Percentiles rank a stretch among this genome's conserved stretches.
Conservation (phyloP, 2,797 vertebrate species). For the Clarias fuscus region DNA sequence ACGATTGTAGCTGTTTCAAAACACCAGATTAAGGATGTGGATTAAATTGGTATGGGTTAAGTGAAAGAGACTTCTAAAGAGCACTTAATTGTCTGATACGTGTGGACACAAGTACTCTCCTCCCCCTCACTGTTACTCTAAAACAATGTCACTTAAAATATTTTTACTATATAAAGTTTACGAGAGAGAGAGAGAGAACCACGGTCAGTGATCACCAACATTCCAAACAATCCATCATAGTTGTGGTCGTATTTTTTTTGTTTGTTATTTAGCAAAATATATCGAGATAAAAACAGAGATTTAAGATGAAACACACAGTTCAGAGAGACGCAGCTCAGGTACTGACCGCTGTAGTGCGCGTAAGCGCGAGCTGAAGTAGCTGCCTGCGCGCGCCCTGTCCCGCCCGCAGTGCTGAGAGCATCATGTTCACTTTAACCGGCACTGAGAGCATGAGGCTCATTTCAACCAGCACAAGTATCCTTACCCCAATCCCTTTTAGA, state of each 20-base stretch:
- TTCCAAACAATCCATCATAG: not conserved
- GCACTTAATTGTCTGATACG: not conserved
- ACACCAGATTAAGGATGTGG: not conserved
- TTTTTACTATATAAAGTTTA: too few species aligned
- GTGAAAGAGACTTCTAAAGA: not conserved
- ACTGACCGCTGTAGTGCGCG: conserved; percentile 23
- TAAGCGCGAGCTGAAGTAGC: not conserved
- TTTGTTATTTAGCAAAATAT: not conserved
- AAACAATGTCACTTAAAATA: too few species aligned
- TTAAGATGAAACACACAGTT: not conserved
- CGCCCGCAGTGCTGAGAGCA: not conserved
- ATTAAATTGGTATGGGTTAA: not conserved
- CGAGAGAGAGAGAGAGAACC: not conserved
- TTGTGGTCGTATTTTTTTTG: not conserved
- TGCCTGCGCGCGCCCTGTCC: not conserved
- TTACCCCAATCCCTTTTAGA: conserved; percentile 71
- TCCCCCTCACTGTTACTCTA: not conserved
- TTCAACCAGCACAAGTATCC: conserved; percentile 65
- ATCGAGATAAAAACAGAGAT: not conserved
- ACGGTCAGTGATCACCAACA: not conserved
- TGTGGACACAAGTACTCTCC: not conserved
- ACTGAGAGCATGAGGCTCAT: conserved; percentile 48
- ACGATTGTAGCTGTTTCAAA: not conserved
- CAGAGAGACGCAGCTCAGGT: not conserved
- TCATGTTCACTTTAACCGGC: not conserved